A percentile compares a stretch with the other conserved stretches of the same genome.
Evolutionary conservation across 2,113 vertebrate genomes (phyloP).

Genomic region (Meles meles): DNA sequence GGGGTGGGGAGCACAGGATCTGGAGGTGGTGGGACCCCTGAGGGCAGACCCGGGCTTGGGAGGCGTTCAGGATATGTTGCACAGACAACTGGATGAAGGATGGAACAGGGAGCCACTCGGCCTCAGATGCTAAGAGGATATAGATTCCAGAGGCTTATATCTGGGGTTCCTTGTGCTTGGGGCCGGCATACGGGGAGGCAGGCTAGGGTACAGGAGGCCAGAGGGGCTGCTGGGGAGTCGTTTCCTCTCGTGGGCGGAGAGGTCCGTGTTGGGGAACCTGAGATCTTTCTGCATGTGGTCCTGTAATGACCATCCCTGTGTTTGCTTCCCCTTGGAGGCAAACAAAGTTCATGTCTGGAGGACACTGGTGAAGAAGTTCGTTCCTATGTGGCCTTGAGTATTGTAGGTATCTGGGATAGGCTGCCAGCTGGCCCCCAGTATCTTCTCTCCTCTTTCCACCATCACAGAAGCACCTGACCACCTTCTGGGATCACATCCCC

Average conservation of each 20-base stretch:
- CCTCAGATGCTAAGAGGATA: neutral
- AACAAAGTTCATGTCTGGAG: neutral
- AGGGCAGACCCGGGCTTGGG: neutral
- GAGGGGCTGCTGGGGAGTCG: neutral
- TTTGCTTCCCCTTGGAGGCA: neutral
- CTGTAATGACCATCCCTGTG: neutral
- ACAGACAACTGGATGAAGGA: neutral
- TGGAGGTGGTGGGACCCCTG: neutral
- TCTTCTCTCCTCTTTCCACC: neutral
- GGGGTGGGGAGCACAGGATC: neutral
- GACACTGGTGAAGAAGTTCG: neutral
- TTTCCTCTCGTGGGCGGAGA: neutral
- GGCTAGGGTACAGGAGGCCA: neutral
- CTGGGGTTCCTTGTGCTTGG: too few relatives aligned
- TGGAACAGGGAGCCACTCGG: neutral
- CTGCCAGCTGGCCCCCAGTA: neutral
- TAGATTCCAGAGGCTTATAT: neutral
- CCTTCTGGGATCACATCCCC: neutral
- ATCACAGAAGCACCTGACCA: neutral
- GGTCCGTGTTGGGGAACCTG: neutral
- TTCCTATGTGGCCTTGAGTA: neutral
- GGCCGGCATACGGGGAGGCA: accelerated
- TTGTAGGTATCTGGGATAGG: too few relatives aligned
- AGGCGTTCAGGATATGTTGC: neutral
- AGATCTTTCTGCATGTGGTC: accelerated